phyloP scores from a whole-genome alignment of 2,888 invertebrate genomes.

The Ctena decussata region DNA sequence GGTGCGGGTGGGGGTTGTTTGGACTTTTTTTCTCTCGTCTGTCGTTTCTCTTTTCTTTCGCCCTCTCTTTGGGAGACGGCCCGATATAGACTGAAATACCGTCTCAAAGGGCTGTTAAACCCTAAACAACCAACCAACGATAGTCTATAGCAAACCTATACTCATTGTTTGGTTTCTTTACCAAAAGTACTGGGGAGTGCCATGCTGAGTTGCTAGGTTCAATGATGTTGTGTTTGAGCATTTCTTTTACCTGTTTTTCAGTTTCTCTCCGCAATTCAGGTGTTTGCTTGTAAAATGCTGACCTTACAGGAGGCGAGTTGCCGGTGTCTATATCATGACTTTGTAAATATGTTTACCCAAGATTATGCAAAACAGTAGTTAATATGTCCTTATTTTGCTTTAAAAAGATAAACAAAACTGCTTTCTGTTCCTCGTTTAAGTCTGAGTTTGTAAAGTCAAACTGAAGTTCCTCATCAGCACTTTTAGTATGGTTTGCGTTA shows the following conservation, averaged over 20 bases:
- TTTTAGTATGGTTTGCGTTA: neutral
- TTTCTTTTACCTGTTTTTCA: conserved; percentile 24
- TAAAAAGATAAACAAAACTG: neutral
- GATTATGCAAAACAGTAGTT: conserved; percentile 16
- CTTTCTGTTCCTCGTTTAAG: conserved; percentile 20
- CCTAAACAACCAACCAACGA: too few species aligned
- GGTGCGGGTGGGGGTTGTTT: too few species aligned
- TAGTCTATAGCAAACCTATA: neutral
- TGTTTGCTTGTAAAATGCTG: conserved; percentile 15
- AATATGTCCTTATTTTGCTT: conserved; percentile 31
- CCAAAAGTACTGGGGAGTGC: conserved; percentile 23
- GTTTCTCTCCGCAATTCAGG: conserved; percentile 28
- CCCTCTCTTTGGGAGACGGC: too few species aligned
- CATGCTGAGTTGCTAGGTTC: conserved; percentile 23
- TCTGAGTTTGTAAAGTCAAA: conserved; percentile 17
- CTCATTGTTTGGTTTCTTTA: conserved; percentile 7
- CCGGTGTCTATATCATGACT: conserved; percentile 28
- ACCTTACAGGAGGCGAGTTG: conserved; percentile 14
- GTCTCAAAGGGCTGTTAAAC: too few species aligned
- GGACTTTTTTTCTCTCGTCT: too few species aligned
- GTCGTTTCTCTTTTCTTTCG: too few species aligned
- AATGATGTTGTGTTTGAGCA: conserved; percentile 28
- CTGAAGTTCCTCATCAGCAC: neutral
- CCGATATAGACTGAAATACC: too few species aligned
- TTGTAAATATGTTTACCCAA: conserved; percentile 15